These are phyloP conservation scores for Dryadula phaetusa DNA, from an alignment of 2,888 invertebrate species.

Conservation along the genomic window DNA sequence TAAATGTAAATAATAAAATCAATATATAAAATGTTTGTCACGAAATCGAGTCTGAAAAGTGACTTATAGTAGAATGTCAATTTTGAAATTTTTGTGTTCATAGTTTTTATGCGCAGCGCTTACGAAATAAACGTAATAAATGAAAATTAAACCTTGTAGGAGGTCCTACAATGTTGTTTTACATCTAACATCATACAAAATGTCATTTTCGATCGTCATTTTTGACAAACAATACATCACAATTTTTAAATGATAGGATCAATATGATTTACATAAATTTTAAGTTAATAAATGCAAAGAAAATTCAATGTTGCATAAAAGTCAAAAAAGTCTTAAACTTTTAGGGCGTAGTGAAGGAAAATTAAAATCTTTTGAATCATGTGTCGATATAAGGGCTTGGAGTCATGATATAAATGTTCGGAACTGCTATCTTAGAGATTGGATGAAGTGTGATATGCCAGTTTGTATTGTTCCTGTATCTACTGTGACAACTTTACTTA, in stretches of 20 bases:
- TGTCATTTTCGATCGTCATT: conserved; percentile 9
- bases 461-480: conserved; percentile 61
- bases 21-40: conserved; percentile 74
- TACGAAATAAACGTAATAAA: neutral
- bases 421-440: conserved; percentile 70
- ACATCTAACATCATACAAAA: conserved; percentile 3
- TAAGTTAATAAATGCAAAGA: conserved; percentile 18
- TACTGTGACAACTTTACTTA: conserved; percentile 58
- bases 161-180: neutral
- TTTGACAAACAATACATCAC: neutral
- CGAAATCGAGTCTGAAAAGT: conserved; percentile 69
- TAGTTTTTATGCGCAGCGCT: neutral
- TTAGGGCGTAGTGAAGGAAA: conserved; percentile 80
- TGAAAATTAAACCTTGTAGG: conserved; percentile 4
- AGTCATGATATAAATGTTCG: conserved; percentile 69
- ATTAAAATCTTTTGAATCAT: conserved; percentile 81
- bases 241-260: neutral
- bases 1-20: conserved; percentile 64
- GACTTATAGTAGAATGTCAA: conserved; percentile 69
- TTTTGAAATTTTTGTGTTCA: conserved; percentile 50
- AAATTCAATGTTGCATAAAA: conserved; percentile 65
- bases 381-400: conserved; percentile 82
- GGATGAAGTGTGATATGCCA: conserved; percentile 75
- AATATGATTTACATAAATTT: conserved; percentile 23
- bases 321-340: conserved; percentile 54